Base-by-base conservation (phyloP, 2,888 invertebrate species). In the Mythimna vitellina region DNA sequence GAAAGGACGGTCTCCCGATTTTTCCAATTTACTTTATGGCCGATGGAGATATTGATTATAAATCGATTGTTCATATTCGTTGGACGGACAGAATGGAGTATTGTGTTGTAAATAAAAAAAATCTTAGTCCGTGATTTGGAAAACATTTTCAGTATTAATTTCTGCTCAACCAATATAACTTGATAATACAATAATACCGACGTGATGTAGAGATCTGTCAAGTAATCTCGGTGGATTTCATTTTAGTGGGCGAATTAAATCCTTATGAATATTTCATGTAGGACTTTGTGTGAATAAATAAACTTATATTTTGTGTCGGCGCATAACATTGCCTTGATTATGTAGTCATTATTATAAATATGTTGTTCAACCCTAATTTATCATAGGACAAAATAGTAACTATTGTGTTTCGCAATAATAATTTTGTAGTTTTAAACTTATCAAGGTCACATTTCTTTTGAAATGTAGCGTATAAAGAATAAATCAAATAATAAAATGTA, bases 211-310 rank as follows among this genome's bases (percentile, higher is more conserved):
- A 80, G 80, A 86, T 84, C 86, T 86, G 87, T 87, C 87, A 87
- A 86, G 87, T 89, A 89, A 90, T 90, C 90, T 88, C 89, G 56
- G 78, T 77, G 89, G 90, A 88, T 88, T 89, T 86, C 88, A 87
- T 90, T 91, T 88, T 88, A 88, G 88, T 86, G 85, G 84, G 85
- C 80, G 85, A 89, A 88, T 90, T 89, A 89, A 89, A 86, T 88
- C 89, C 87, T 86, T 86, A 91, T 91, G 91, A 90, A 91, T 91
- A 91, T 89, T 91, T 89, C 86, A 90, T 90, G 75, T 76, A 76
- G 81, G 85, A 84, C 76, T 84, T 80, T 83, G 81, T 81, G 83
- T 70, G 76, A 74, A 79, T 83, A 85, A 85, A 86, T 83, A 87
- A 75, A 85, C 78, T 86, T 82, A 76, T 78, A 82, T 84, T 86